Conservation (phyloP, 2,888 invertebrate genomes). For the Plebejus argus region DNA sequence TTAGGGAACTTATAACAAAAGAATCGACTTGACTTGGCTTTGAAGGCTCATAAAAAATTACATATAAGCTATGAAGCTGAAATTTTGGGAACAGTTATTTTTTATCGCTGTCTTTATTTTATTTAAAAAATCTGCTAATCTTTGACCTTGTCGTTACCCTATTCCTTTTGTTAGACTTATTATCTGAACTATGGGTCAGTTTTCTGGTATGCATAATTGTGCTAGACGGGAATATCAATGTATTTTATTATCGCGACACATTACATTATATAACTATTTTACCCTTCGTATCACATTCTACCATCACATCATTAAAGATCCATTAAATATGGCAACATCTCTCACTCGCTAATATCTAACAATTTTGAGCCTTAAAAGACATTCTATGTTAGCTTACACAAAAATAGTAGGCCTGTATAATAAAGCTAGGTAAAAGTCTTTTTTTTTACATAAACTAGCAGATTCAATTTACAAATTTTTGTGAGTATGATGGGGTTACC, state of each 20-base stretch:
- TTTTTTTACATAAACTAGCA: too few species aligned
- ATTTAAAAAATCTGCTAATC: too few species aligned
- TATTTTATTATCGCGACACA: constrained; percentile 20
- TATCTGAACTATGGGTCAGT: not conserved
- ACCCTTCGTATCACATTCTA: constrained; percentile 70
- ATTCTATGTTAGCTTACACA: not conserved
- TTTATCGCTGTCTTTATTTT: too few species aligned
- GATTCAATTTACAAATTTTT: too few species aligned
- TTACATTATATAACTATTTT: constrained; percentile 16
- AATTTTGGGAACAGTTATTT: too few species aligned
- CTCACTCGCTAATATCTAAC: constrained; percentile 29
- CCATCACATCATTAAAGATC: constrained; percentile 60
- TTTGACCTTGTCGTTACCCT: too few species aligned
- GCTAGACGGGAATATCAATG: not conserved
- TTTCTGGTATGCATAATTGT: not conserved
- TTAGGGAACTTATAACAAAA: too few species aligned
- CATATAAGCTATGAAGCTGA: too few species aligned
- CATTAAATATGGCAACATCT: constrained; percentile 38
- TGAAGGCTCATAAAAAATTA: too few species aligned
- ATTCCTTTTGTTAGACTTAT: too few species aligned
- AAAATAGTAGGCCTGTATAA: not conserved
- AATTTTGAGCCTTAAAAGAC: constrained; percentile 33
- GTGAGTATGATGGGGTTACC: too few species aligned
- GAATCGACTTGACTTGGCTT: too few species aligned
- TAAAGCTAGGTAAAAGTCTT: not conserved